These are phyloP conservation scores for Plodia interpunctella DNA, from an alignment of 1,140 invertebrate genomes.

Conservation along the genomic window DNA sequence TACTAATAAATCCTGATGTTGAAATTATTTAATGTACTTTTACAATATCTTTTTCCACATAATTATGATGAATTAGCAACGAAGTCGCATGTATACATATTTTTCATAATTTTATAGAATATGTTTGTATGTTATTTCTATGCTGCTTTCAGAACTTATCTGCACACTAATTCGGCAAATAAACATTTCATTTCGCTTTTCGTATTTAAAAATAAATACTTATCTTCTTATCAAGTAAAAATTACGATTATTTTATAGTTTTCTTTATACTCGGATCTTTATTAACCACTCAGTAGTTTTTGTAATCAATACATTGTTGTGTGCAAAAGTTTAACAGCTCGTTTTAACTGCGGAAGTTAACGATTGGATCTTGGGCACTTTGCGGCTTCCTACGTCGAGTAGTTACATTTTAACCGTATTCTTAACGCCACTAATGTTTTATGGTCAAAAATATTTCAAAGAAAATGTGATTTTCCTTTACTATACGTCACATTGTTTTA, in stretches of 20 bases:
- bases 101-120: too few species aligned
- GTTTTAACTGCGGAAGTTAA: conserved; percentile 11
- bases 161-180: too few species aligned
- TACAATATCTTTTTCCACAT: too few species aligned
- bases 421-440: neutral
- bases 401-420: conserved; percentile 10
- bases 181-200: too few species aligned
- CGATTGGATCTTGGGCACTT: conserved; percentile 13
- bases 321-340: conserved; percentile 12
- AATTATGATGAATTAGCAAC: too few species aligned
- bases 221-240: too few species aligned
- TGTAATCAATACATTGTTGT: conserved; percentile 13
- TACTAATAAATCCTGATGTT: too few species aligned
- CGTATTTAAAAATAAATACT: too few species aligned
- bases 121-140: too few species aligned
- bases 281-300: neutral
- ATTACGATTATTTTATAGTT: neutral
- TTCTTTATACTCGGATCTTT: neutral
- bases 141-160: too few species aligned
- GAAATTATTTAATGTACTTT: too few species aligned
- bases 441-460: neutral
- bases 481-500: neutral
- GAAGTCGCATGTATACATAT: too few species aligned
- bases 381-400: neutral
- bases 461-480: neutral